Percentiles rank a stretch among this genome's conserved stretches.
These are phyloP conservation scores for Chrysemys picta DNA, from an alignment of 2,113 vertebrate genomes.

Conservation along the genomic window DNA sequence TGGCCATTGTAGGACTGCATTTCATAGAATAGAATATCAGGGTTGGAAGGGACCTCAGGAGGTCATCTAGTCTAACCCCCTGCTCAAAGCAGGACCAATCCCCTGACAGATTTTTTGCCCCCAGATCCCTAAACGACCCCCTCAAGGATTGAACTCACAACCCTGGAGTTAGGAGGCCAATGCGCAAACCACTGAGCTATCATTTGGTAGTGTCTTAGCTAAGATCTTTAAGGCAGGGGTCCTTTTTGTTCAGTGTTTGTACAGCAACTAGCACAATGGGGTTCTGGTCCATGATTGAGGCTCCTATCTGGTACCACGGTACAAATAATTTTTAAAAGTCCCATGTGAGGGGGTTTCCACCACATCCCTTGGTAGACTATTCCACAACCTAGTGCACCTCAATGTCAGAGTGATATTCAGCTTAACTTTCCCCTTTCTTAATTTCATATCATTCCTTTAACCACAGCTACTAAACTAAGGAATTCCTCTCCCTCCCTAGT, in stretches of 20 bases:
- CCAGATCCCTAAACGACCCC: no score
- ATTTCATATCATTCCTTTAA: not conserved
- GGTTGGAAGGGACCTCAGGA: no score
- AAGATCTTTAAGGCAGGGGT: not conserved
- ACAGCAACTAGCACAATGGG: not conserved
- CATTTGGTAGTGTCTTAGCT: not conserved
- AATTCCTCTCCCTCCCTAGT: not conserved
- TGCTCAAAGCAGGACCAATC: no score
- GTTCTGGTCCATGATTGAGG: not conserved
- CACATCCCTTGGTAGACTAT: not conserved
- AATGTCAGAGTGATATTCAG: not conserved
- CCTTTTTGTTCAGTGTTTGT: not conserved
- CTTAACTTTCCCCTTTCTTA: not conserved
- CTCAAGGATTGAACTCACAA: no score
- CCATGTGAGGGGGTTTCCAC: not conserved
- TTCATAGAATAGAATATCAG: no score
- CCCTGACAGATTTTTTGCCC: no score
- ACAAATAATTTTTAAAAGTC: not conserved
- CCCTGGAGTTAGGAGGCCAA: no score
- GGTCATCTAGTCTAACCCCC: no score
- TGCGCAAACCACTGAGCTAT: no score
- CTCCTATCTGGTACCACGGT: not conserved
- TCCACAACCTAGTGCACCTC: not conserved
- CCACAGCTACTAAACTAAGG: not conserved
- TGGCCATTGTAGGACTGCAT: not conserved